These are phyloP conservation scores for Vanessa atalanta DNA, from an alignment of 1,140 invertebrate genomes.

Conservation along the genomic window DNA sequence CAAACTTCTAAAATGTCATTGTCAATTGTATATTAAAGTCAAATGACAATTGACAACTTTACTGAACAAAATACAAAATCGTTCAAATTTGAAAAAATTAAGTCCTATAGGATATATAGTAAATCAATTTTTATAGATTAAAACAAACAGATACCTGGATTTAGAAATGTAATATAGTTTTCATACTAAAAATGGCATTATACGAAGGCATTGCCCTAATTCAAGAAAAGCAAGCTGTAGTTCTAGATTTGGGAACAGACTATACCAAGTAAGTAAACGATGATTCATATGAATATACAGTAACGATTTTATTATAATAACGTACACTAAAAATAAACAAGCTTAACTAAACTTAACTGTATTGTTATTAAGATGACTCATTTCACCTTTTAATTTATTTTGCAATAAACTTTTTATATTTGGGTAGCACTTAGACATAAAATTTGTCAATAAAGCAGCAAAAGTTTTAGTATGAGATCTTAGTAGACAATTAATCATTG, in stretches of 20 bases:
- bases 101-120: neutral
- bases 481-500: too few species aligned
- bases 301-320: too few species aligned
- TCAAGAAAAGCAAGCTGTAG: conserved; percentile 92
- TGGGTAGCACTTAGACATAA: too few species aligned
- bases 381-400: neutral
- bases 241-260: conserved; percentile 94
- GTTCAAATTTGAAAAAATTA: neutral
- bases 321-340: too few species aligned
- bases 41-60: too few species aligned
- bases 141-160: neutral
- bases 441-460: too few species aligned
- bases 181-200: conserved; percentile 79
- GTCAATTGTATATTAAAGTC: too few species aligned
- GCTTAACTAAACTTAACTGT: too few species aligned
- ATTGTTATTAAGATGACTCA: neutral
- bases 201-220: conserved; percentile 90
- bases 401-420: too few species aligned
- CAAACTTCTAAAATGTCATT: too few species aligned
- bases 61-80: neutral
- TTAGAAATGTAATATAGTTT: conserved; percentile 14
- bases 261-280: conserved; percentile 87
- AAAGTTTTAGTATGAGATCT: neutral
- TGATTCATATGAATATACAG: neutral
- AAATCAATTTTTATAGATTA: neutral